Conservation (phyloP, 92 coral and sea anemone genomes). For the Hydrozoanthus gracilis region DNA sequence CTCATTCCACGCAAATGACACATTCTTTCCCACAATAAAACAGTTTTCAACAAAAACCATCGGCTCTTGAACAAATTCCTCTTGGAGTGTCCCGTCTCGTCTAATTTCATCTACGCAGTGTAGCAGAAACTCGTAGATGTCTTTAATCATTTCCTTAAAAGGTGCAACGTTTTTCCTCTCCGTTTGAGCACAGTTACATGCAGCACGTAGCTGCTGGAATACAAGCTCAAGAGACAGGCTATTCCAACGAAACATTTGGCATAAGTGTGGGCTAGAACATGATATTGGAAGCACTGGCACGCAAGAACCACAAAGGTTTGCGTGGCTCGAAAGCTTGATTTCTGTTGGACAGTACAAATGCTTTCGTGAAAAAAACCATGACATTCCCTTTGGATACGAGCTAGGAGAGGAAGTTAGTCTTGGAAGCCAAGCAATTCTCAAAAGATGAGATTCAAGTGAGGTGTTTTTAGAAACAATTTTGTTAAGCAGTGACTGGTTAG, state of each 20-base stretch:
- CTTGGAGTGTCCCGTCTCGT: neutral
- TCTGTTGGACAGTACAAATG: conserved; percentile 33
- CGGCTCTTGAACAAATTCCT: neutral
- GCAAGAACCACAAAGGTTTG: conserved; percentile 49
- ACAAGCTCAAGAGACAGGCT: conserved; percentile 55
- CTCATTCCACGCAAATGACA: conserved; percentile 46
- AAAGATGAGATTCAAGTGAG: conserved; percentile 11
- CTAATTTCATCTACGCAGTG: neutral
- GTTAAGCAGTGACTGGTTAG: conserved; percentile 1
- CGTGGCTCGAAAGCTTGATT: conserved; percentile 27
- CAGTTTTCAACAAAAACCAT: conserved; percentile 41
- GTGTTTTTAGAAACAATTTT: neutral
- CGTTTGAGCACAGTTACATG: neutral
- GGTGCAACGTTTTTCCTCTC: neutral
- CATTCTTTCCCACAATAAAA: conserved; percentile 23
- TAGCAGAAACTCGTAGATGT: conserved; percentile 55
- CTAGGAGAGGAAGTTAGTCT: conserved; percentile 27
- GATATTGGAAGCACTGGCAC: conserved; percentile 43
- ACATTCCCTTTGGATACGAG: conserved; percentile 41
- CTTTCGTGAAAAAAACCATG: conserved; percentile 34
- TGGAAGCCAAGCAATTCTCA: conserved; percentile 47
- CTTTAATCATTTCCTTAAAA: conserved; percentile 22
- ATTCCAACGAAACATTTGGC: conserved; percentile 67
- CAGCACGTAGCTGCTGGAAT: conserved; percentile 57
- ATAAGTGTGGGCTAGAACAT: conserved; percentile 31